Evolutionary conservation across 2,797 vertebrate species (phyloP).

Genomic region (Eptatretus atami): DNA sequence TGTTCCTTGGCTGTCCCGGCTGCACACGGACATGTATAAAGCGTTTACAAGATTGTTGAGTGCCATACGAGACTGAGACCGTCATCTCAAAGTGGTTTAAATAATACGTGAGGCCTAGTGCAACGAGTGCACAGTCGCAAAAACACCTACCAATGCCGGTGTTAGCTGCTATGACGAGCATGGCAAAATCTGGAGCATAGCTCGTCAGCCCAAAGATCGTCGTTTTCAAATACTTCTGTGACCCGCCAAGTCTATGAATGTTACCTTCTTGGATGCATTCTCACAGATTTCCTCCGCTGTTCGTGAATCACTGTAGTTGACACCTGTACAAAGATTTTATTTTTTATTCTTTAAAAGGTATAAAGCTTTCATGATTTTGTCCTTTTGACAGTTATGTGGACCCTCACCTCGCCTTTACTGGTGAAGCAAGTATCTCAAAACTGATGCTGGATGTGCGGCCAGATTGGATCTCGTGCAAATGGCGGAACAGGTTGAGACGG

Average conservation of each 20-base stretch:
- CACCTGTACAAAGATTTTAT: constrained; percentile 22
- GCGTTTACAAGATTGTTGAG: no score
- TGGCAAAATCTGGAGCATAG: constrained; percentile 78
- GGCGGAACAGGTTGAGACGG: constrained; percentile 73
- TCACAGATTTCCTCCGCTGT: constrained; percentile 88
- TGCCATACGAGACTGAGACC: neutral
- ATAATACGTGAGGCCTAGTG: constrained; percentile 9
- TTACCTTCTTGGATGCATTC: constrained; percentile 92
- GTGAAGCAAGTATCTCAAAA: constrained; percentile 88
- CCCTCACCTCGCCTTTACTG: constrained; percentile 77
- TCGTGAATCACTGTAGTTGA: constrained; percentile 81
- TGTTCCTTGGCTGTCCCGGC: constrained; percentile 78
- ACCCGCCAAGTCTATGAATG: constrained; percentile 77
- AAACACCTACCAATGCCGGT: constrained; percentile 52
- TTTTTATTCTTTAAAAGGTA: neutral
- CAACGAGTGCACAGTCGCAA: no score
- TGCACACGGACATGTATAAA: constrained; percentile 11
- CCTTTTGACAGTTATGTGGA: neutral
- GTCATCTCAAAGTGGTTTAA: neutral
- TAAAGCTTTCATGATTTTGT: neutral
- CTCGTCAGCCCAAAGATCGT: constrained; percentile 88
- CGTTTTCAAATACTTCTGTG: constrained; percentile 87
- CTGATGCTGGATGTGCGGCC: constrained; percentile 87
- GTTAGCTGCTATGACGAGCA: constrained; percentile 81
- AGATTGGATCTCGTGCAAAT: constrained; percentile 80